Evolutionary conservation across 2,113 vertebrate genomes (phyloP), one percentile per base, ranked within the genome.

Genomic region (Eonycteris spelaea): DNA sequence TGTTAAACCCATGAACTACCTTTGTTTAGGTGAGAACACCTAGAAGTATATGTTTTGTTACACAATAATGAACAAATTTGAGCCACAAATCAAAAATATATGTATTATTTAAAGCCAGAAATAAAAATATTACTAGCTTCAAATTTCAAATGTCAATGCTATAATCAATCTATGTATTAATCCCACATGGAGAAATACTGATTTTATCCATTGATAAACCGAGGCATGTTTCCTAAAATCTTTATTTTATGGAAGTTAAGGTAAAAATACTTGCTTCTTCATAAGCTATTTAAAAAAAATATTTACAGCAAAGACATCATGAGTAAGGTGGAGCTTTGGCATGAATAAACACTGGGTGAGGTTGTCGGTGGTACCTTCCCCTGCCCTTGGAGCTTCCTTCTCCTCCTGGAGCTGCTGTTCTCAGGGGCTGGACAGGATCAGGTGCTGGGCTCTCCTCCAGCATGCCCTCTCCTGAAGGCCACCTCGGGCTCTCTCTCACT

Each of bases 121-220:
- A 57, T 57, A 38, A 80, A 95, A 92, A 45, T 61, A 82, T 43
- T 74, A 2, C 38, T 40, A 30, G 10, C 11, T 94, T 94, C 83
- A 12, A 88, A 89, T 82, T 65, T 14, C 78, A 78, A 80, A 73
- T 26, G 5, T 55, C 68, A 95, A 3, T 70, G 18, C 19, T 84
- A 43, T 48, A 28, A 55, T 65, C 6, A 38, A 15, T 18, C 15
- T 4, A 6, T 59, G 30, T 38, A 0, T 15, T 30, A 3, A 40
- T 24, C 18, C 16, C 55, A 43, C 9, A 0, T 40, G n/a, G 22
- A 88, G n/a, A 84, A 33, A 15, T 22, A 61, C 6, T 48, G 16
- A 7, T 33, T 74, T 68, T 3, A 38, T 8, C 85, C 10, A 30
- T 10, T 55, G n/a, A 55, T 67, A 93, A 84, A 5, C 5, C 22